Evolutionary conservation across 2,888 invertebrate species (phyloP).

Genomic region (Thymelicus acteon): DNA sequence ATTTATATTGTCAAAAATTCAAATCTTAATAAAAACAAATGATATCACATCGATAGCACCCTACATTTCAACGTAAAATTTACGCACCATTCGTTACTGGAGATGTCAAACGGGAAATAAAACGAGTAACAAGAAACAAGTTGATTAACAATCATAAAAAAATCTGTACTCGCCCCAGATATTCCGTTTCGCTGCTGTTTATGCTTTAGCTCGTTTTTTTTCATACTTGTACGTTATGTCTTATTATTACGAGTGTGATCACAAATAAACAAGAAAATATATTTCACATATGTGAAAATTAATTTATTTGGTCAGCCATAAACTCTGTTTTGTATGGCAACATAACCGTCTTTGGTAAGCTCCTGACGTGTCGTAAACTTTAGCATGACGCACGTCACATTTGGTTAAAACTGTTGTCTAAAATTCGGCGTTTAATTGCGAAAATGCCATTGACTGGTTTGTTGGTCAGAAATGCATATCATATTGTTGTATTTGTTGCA

Average conservation of each 20-base stretch:
- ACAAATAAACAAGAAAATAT: not conserved
- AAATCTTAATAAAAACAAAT: not conserved
- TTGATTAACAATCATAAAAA: slow-evolving; percentile 19
- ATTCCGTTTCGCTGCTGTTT: not conserved
- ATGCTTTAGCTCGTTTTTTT: not conserved
- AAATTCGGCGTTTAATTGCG: too few species aligned
- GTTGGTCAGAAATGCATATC: too few species aligned
- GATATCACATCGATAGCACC: not conserved
- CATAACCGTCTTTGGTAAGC: too few species aligned
- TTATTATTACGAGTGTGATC: not conserved
- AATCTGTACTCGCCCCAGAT: slow-evolving; percentile 7
- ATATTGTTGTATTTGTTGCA: too few species aligned
- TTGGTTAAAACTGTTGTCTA: too few species aligned
- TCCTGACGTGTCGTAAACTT: too few species aligned
- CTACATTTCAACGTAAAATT: not conserved
- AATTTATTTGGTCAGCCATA: not conserved
- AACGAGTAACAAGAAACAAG: slow-evolving; percentile 8
- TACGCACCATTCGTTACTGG: slow-evolving; percentile 10
- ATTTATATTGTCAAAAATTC: not conserved
- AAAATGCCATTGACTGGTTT: too few species aligned
- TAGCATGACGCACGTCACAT: too few species aligned
- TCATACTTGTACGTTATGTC: not conserved
- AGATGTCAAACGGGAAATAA: slow-evolving; percentile 3
- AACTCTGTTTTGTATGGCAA: not conserved
- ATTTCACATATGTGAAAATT: not conserved